These are phyloP conservation scores for Plectrocnemia conspersa DNA, from an alignment of 1,140 invertebrate species.

Conservation along the genomic window DNA sequence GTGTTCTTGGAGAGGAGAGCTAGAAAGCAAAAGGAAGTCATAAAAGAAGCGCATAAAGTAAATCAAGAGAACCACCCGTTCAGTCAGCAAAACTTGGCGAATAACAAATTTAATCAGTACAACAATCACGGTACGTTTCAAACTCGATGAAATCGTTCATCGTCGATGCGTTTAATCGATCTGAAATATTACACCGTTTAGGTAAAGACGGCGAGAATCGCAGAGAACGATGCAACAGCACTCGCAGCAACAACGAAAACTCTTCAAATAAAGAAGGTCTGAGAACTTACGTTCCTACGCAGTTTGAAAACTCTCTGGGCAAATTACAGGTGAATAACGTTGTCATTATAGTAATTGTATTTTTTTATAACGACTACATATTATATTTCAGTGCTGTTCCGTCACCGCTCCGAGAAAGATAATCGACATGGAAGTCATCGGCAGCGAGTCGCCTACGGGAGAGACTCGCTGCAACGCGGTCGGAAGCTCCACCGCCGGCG, in stretches of 20 bases:
- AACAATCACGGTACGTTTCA: conserved; percentile 40
- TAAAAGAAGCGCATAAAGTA: conserved; percentile 56
- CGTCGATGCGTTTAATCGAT: neutral
- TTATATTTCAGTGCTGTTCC: conserved; percentile 65
- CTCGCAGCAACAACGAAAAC: conserved; percentile 46
- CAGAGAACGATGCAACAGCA: conserved; percentile 53
- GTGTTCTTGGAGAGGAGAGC: conserved; percentile 59
- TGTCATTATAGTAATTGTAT: too few relatives aligned
- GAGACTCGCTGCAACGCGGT: conserved; percentile 34
- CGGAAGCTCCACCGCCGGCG: conserved; percentile 33
- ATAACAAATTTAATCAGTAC: conserved; percentile 42
- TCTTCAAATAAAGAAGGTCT: conserved; percentile 51
- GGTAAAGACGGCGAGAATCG: conserved; percentile 36
- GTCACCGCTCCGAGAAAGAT: conserved; percentile 91
- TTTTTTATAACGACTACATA: too few relatives aligned
- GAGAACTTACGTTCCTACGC: conserved; percentile 67
- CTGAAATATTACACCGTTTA: neutral
- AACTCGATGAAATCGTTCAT: neutral
- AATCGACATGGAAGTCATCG: conserved; percentile 81
- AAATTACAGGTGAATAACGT: conserved; percentile 66
- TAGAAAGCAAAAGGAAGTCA: conserved; percentile 51
- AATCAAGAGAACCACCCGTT: conserved; percentile 60
- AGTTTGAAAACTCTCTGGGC: conserved; percentile 90
- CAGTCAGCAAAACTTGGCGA: conserved; percentile 41
- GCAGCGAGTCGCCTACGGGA: conserved; percentile 48